Evolutionary conservation across 2,113 vertebrate genomes (phyloP), one percentile per base, ranked within the genome.

Genomic region (Eulacestoma nigropectus): DNA sequence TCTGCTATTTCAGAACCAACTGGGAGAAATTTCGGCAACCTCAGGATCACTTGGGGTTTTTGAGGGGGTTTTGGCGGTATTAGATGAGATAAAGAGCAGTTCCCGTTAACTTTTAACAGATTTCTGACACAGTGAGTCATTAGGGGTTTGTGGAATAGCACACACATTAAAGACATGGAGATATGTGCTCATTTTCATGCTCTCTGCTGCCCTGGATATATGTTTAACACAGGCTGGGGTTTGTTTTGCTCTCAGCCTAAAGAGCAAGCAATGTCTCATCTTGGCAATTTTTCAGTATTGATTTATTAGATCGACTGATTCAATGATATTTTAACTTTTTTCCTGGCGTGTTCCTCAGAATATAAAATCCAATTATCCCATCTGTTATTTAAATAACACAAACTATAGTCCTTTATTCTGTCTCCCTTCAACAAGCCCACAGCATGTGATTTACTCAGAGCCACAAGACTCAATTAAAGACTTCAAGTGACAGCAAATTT

Each of bases 41-140:
- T 41, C 7, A 39, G 41, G 56, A 75, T 46, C 32, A 6, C 22
- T 57, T 76, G 20, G 4, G 4, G 11, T 8, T 49, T 82, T 70
- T 5, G 3, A 16, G 22, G 8, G 4, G 2, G 3, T 16, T 41
- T 57, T 26, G 0, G 9, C 41, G n/a, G 11, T 39, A 14, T 50
- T 37, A 75, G 32, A 29, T 53, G 15, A 73, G n/a, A 37, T 27
- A 62, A 86, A 80, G 53, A 65, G 10, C 9, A 25, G 7, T 47
- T 86, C n/a, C 19, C 0, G 0, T 56, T 56, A 30, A 27, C 60
- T 72, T 69, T 65, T 60, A 68, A 27, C 9, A 68, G 14, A 30
- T 82, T 72, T 76, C 35, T 92, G 75, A 53, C 67, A 23, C 14
- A 10, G 18, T 32, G 44, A 81, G 13, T 19, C 55, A 73, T 69